These are phyloP conservation scores for Athalia circularis DNA, from an alignment of 2,888 invertebrate genomes.

Conservation along the genomic window DNA sequence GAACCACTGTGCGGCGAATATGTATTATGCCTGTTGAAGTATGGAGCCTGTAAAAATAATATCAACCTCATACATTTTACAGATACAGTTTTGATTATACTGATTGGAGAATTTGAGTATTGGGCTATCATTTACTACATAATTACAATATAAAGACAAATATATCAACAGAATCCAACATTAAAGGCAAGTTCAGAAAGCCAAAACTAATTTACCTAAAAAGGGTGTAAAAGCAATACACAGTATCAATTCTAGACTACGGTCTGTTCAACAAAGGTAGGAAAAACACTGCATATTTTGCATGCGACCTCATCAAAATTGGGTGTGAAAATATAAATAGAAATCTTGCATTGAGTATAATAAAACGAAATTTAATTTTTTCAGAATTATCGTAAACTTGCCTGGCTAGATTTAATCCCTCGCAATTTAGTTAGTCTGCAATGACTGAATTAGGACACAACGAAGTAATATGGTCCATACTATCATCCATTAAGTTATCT, in stretches of 20 bases:
- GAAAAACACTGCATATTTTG: background rate
- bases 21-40: slow-evolving; percentile 34
- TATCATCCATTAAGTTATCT: slow-evolving; percentile 56
- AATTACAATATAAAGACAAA: background rate
- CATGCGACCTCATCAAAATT: slow-evolving; percentile 19
- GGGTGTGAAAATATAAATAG: slow-evolving; percentile 1
- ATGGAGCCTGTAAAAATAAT: slow-evolving; percentile 53
- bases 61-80: slow-evolving; percentile 7
- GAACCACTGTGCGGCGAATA: no score
- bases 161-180: slow-evolving; percentile 19
- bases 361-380: background rate
- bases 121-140: no score
- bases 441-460: slow-evolving; percentile 33
- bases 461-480: slow-evolving; percentile 20
- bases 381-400: slow-evolving; percentile 27
- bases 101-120: background rate
- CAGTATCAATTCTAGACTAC: background rate
- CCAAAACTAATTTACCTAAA: slow-evolving; percentile 15
- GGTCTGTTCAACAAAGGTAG: background rate
- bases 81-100: background rate
- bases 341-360: background rate
- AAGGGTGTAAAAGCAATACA: slow-evolving; percentile 7
- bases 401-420: slow-evolving; percentile 36
- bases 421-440: slow-evolving; percentile 29
- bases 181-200: slow-evolving; percentile 28